Base-by-base conservation (phyloP, 2,888 invertebrate genomes). In the Ochropacha duplaris region DNA sequence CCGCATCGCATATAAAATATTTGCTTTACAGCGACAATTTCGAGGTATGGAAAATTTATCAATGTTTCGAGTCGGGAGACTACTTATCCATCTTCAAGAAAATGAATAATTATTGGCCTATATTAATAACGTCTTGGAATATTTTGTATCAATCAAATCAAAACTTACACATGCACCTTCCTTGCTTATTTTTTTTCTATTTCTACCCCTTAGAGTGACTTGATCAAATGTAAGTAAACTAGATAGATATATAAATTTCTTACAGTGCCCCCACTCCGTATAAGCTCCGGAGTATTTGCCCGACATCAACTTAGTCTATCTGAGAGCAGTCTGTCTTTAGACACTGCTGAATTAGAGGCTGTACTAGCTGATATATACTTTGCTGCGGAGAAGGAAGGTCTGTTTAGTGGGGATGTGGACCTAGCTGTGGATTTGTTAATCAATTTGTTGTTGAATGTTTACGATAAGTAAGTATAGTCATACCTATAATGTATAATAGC, bases 351-450 rank as follows among this genome's bases (percentile, higher is more conserved):
- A 78, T 80, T 96, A 22, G 96, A 96, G 77, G 95, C 95, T 51
- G 94, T 97, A 16, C 86, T 97, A 6, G 94, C 94, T 1, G 96
- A 96, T 74, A 95, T 96, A 62, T 96, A 95, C 79, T 96, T 95
- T 88, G 96, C 95, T 22, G 94, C 95, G 0, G 94, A 95, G 71
- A 96, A 96, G 73, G 95, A 95, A 76, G 94, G 94, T 50, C 81
- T 94, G 57, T 93, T 93, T 54, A 91, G 91, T 70, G 94, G 94
- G 54, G 94, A 95, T 73, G 92, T 95, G 26, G 95, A 95, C 76
- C 79, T 94, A 61, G 92, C 94, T 22, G 94, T 95, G 39, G 95
- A 96, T 79, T 80, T 95, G 58, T 87, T 95, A 71, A 90, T 95
- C 55, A 95, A 95, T 84, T 94, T 95, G 66, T 84, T 96, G 57